phyloP scores from a whole-genome alignment of 2,888 invertebrate species.

The Drosophila multiciliata region DNA sequence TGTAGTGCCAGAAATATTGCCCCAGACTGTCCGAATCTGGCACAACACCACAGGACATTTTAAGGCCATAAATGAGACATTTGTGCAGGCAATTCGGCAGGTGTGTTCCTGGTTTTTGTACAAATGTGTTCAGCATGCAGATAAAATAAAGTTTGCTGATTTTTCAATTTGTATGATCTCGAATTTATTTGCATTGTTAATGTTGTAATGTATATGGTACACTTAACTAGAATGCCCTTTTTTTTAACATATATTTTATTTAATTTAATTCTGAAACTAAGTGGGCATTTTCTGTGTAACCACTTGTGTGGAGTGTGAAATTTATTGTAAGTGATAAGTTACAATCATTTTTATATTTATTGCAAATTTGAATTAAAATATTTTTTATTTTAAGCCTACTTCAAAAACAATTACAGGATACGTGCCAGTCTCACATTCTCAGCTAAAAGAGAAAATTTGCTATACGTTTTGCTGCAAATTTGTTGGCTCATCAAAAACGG shows the following conservation, averaged over 20 bases:
- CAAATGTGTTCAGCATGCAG: not conserved
- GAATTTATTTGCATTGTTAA: not conserved
- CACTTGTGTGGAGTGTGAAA: too few relatives aligned
- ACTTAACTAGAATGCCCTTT: not conserved
- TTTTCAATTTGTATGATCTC: not conserved
- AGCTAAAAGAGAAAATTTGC: not conserved
- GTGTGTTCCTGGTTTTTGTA: not conserved
- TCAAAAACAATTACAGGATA: not conserved
- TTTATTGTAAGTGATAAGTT: too few relatives aligned
- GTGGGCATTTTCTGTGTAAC: not conserved
- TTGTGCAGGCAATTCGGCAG: not conserved
- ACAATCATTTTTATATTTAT: not conserved
- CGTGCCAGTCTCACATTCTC: not conserved
- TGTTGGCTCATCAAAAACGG: constrained; percentile 1
- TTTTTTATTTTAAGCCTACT: not conserved
- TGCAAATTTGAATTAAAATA: not conserved
- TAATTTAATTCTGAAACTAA: not conserved
- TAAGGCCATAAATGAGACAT: constrained; percentile 9
- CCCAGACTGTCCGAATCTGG: not conserved
- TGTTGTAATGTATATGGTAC: not conserved
- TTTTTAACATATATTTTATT: not conserved
- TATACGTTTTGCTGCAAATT: constrained; percentile 6
- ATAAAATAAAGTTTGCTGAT: not conserved
- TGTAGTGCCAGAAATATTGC: constrained; percentile 8
- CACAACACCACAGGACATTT: not conserved